A percentile compares a stretch with the other conserved stretches of the same genome.
These are phyloP conservation scores for Tupaia tana DNA, from an alignment of 2,113 vertebrate genomes.

Conservation along the genomic window DNA sequence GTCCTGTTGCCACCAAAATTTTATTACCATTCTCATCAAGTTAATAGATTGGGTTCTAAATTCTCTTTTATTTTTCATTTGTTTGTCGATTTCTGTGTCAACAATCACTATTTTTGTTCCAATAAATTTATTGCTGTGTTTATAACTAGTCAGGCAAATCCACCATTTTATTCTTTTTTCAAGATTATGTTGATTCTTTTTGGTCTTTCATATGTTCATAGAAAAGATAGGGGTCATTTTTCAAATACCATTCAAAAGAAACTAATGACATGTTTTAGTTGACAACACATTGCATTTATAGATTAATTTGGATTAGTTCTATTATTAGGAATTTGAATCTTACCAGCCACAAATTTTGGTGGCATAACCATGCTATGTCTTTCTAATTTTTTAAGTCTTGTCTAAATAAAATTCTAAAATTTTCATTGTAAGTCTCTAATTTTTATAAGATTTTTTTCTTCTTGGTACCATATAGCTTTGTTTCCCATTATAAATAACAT, in stretches of 20 bases:
- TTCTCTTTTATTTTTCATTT: not conserved
- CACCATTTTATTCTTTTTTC: not conserved
- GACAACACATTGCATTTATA: not conserved
- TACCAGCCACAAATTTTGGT: not conserved
- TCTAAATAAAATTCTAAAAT: not conserved
- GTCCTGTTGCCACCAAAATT: not conserved
- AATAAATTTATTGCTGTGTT: not conserved
- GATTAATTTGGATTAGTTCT: not conserved
- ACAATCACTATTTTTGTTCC: not conserved
- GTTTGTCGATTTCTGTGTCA: not conserved
- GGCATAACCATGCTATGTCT: not conserved
- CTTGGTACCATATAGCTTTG: not conserved
- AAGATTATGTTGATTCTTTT: not conserved
- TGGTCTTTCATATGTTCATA: not conserved
- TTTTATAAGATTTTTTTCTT: not conserved
- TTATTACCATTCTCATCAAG: not conserved
- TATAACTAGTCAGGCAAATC: not conserved
- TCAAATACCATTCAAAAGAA: not conserved
- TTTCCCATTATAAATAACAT: slow-evolving; percentile 8
- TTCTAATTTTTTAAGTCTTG: not conserved
- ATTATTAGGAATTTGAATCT: not conserved
- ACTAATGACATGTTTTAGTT: not conserved
- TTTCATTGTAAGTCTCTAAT: not conserved
- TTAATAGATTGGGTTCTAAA: not conserved
- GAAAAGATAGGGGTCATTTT: slow-evolving; percentile 5